Base-by-base conservation (phyloP, 92 coral and sea anemone species). In the Porites evermanni region DNA sequence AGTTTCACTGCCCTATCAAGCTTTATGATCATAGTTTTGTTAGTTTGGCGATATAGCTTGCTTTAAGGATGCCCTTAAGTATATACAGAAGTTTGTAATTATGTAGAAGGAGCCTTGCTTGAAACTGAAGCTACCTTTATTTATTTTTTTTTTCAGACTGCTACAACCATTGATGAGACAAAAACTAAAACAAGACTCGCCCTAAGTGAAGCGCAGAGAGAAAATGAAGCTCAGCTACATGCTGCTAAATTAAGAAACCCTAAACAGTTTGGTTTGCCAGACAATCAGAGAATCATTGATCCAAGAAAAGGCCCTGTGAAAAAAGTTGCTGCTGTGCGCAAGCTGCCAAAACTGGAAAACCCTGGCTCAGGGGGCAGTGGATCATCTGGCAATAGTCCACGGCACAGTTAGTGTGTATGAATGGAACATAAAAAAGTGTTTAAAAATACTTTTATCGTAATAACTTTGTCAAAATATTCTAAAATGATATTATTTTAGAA, bases 271-370 rank as follows among this genome's bases (percentile, higher is more conserved):
- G 98, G 98, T 65, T 85, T 97, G 74, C 99, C 99, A 61, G 99
- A 97, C 78, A 97, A 97, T 77, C 99, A 95, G 89, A 90, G 99
- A 79, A 97, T 97, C 65, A 89, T 97, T 59, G 99, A 97, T 74
- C 98, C 98, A 12, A 91, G 90, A 80, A 93, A 90, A 87, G 99
- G 99, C 14, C 99, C 99, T 3, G 88, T 97, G 68, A 97, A 97
- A 74, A 97, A 91, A 73, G 92, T 93, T 19, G 99, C 99, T 1
- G 98, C 97, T 23, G 98, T 97, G 17, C 96, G 97, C 64, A 95
- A 92, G 68, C 95, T 97, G 10, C 99, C 99, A 77, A 97, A 97
- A 79, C 76, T 96, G 12, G 88, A 81, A 64, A 94, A 85, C 83
- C 74, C 95, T 65, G 94, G 90, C 78, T 88, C 95, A 87, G 91